phyloP scores from a whole-genome alignment of 2,797 vertebrate species.

The Nasua narica region DNA sequence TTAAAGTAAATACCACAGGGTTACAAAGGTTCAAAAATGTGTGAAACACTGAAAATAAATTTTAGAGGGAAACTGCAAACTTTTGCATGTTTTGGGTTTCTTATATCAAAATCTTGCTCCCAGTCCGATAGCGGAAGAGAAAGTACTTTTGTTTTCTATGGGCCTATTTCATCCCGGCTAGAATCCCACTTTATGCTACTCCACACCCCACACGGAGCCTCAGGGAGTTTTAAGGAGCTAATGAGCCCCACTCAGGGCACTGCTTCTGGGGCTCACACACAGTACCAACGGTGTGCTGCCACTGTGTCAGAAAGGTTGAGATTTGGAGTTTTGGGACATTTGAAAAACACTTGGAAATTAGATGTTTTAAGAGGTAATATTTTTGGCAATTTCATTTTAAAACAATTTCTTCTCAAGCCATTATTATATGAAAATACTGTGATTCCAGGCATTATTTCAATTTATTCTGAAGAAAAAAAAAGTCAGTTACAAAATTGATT shows the following conservation, averaged over 20 bases:
- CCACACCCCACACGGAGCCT: neutral
- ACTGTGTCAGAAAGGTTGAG: neutral
- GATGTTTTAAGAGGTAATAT: neutral
- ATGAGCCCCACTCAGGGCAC: neutral
- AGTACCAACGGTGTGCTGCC: neutral
- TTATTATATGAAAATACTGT: constrained; percentile 26
- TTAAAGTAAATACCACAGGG: constrained; percentile 63
- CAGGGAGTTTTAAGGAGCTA: neutral
- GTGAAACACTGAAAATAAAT: constrained; percentile 55
- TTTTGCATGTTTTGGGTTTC: neutral
- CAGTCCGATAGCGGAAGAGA: neutral
- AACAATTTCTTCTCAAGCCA: constrained; percentile 19
- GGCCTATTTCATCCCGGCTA: neutral
- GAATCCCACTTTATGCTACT: neutral
- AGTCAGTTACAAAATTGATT: neutral
- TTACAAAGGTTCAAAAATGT: constrained; percentile 30
- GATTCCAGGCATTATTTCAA: neutral
- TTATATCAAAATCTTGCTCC: neutral
- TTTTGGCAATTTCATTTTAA: constrained; percentile 47
- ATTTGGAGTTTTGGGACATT: neutral
- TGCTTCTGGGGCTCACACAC: neutral
- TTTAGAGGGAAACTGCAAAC: constrained; percentile 50
- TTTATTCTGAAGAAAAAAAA: neutral
- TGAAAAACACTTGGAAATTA: neutral
- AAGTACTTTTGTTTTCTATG: neutral